These are phyloP conservation scores for Streblospio benedicti DNA, from an alignment of 1,140 invertebrate species.

Conservation along the genomic window DNA sequence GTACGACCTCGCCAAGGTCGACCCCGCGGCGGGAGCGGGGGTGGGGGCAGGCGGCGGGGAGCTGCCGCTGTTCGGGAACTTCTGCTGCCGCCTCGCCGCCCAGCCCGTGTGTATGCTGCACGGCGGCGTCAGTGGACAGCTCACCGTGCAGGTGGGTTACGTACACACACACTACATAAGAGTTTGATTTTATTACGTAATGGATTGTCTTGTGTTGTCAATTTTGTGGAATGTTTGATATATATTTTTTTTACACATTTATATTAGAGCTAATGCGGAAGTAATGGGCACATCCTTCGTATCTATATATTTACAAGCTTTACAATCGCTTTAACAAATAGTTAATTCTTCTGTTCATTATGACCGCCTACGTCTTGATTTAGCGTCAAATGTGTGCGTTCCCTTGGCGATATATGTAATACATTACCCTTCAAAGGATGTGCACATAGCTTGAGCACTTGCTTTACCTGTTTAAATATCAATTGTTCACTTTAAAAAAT, in stretches of 20 bases:
- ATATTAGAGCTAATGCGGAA: not conserved
- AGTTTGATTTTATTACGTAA: not conserved
- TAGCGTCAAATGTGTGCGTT: no score
- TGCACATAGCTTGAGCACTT: no score
- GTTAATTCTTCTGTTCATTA: no score
- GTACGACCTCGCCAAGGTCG: no score
- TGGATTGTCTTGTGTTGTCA: not conserved
- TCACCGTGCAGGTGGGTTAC: constrained; percentile 52
- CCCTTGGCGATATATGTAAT: no score
- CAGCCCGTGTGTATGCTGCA: constrained; percentile 57
- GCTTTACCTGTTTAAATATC: no score
- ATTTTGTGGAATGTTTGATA: not conserved
- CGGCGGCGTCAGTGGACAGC: constrained; percentile 51
- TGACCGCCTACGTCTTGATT: no score
- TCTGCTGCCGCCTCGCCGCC: constrained; percentile 63
- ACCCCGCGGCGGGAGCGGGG: no score
- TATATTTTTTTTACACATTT: not conserved
- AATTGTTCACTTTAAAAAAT: no score
- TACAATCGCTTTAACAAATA: not conserved
- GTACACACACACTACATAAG: constrained; percentile 15
- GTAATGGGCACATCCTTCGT: constrained; percentile 14
- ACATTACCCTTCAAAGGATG: no score
- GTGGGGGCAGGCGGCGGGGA: no score
- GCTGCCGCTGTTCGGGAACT: constrained; percentile 64
- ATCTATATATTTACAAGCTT: constrained; percentile 21